Evolutionary conservation across 2,888 invertebrate species (phyloP).

Genomic region (Euzophera pinguis): DNA sequence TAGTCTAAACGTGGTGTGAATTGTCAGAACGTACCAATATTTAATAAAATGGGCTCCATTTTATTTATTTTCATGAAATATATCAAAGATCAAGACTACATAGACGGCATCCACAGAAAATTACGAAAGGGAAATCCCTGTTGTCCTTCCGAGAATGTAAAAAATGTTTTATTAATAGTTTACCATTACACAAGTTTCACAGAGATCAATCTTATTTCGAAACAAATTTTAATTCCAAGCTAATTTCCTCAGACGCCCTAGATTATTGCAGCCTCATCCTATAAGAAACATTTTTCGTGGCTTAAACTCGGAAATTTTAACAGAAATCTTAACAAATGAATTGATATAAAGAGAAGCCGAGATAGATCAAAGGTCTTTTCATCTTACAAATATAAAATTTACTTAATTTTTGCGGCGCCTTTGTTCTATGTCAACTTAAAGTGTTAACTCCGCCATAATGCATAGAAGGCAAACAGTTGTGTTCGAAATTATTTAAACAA

Average conservation of each 20-base stretch:
- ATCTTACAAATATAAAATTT: not conserved
- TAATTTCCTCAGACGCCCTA: not conserved
- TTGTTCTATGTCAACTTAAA: conserved; percentile 2
- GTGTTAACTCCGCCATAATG: not conserved
- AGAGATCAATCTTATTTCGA: too few relatives aligned
- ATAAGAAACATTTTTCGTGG: too few relatives aligned
- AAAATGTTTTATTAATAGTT: not conserved
- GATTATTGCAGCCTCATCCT: too few relatives aligned
- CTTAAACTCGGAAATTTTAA: too few relatives aligned
- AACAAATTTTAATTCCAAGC: not conserved
- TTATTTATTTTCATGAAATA: too few relatives aligned
- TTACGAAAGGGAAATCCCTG: conserved; percentile 1
- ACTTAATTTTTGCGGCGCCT: not conserved
- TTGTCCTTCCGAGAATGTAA: conserved; percentile 1
- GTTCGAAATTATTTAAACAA: not conserved
- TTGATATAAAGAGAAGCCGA: too few relatives aligned
- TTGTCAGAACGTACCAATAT: too few relatives aligned
- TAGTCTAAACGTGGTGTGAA: too few relatives aligned
- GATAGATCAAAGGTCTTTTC: not conserved
- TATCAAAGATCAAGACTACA: too few relatives aligned
- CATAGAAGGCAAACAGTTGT: not conserved
- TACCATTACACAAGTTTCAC: too few relatives aligned
- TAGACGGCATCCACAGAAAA: not conserved
- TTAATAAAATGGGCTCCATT: too few relatives aligned
- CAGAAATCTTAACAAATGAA: too few relatives aligned